Evolutionary conservation across 35 echinoderm and acorn worm genomes (phyloP).

Genomic region (Lytechinus variegatus): DNA sequence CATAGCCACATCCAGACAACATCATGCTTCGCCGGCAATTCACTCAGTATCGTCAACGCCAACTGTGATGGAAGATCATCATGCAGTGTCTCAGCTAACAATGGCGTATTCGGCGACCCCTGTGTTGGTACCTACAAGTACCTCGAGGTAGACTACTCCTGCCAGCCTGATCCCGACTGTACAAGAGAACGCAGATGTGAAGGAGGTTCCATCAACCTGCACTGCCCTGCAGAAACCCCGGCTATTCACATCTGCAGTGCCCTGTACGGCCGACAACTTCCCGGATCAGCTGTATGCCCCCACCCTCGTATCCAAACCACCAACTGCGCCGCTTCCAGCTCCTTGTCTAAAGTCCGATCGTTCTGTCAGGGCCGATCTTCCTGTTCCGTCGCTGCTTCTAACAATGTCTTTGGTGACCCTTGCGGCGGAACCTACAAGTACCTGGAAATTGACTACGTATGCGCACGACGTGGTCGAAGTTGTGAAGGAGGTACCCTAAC

Average conservation of each 20-base stretch:
- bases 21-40: conserved; percentile 15
- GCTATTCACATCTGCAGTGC: not conserved
- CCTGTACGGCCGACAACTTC: not conserved
- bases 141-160: conserved; percentile 58
- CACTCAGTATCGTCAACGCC: not conserved
- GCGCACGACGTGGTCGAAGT: not conserved
- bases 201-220: not conserved
- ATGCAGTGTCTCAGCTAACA: conserved; percentile 49
- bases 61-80: conserved; percentile 23
- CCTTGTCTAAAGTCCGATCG: not conserved
- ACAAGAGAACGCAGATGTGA: not conserved
- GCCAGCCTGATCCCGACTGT: not conserved
- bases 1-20: not conserved
- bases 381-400: conserved; percentile 10
- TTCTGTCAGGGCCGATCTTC: conserved; percentile 6
- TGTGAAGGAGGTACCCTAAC: not conserved
- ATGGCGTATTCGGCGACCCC: conserved; percentile 66
- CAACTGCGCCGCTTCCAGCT: not conserved
- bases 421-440: conserved; percentile 64
- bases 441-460: conserved; percentile 38
- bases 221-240: not conserved
- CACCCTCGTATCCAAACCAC: not conserved
- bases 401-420: conserved; percentile 51
- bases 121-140: conserved; percentile 68
- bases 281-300: not conserved